Evolutionary conservation across 2,113 vertebrate species (phyloP), one percentile per base, ranked within the genome.

Genomic region (Acanthochromis polyacanthus): DNA sequence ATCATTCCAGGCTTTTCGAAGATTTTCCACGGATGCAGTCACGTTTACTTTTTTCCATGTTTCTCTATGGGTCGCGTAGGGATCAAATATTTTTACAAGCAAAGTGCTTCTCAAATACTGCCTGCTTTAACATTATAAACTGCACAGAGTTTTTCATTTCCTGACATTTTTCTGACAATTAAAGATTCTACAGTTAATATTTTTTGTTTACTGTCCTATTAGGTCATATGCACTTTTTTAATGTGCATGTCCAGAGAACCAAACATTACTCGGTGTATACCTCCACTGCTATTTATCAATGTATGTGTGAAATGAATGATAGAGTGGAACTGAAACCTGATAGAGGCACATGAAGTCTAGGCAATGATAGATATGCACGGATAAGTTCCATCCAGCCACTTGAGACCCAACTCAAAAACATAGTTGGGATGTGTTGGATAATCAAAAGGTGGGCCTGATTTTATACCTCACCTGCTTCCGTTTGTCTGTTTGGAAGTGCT

Each of bases 401-500:
- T 45, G 76, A 82, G 59, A 57, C 55, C 52, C 56, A 40, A 51
- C 58, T 82, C 19, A 71, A 63, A 80, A 82, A 61, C 70, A 36
- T 70, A 32, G 48, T 58, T 82, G 71, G 75, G 56, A 84, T 87
- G 87, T 56, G 87, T 81, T 76, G 56, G 38, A 87, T 83, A 63
- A 78, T 87, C 67, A 61, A 56, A 72, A 82, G 68, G 53, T 63
- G 55, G 45, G 7, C 60, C 70, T 78, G 70, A 81, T 78, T 74
- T 84, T 76, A 62, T 72, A 38, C 46, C 58, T 88, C 86, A 81
- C 84, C 89, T 90, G 83, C 88, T 88, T 85, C 62, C 64, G 73
- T 83, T 87, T 88, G 79, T 75, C 57, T 64, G 43, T 51, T 78
- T 80, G 72, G 74, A 81, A 48, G 50, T 30, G 30, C 4, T 30